Base-by-base conservation (phyloP, 2,888 invertebrate species). In the Apomyelois bistriatella region DNA sequence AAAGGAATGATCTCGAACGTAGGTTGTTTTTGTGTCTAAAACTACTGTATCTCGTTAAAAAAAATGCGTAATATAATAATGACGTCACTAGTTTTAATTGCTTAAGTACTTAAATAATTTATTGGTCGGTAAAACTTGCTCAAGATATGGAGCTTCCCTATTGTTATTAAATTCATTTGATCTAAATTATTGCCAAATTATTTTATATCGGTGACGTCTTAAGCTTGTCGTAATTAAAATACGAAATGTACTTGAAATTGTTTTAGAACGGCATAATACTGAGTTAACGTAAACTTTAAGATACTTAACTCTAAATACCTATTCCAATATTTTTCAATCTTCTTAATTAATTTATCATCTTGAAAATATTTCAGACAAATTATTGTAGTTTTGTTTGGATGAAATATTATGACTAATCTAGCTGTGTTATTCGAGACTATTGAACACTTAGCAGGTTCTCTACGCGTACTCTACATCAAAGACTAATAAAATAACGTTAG, bases 91-190 rank as follows among this genome's bases (percentile, higher is more conserved):
- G 16, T 16, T 30, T 51, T 36, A 36, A 8, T n/a, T 16, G 30
- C 28, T 10, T 32, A 43, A 13, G n/a, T 15, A 15, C 3, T 9
- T 7, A 16, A 15, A 13, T 40, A 13, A 38, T 10, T 12, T 22
- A 22, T 22, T 5, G 13, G 40, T 49, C 46, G 56, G 61, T 64
- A 66, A 71, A 66, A 66, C 70, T 84, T 85, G 85, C 85, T 85
- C 85, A 85, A 32, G 10, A 70, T 73, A 62, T 62, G 76, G 79
- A 83, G 79, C 84, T 85, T 85, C 85, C 84, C 55, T 52, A 48
- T 56, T 48, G 9, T 48, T 54, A 41, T 46, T 49, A 4, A 48
- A 48, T 54, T 52, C 40, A 41, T 56, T 59, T 56, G 36, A 41
- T 54, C 12, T 38, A 53, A 57, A 58, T 56, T 58, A 61, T 50